Evolutionary conservation across 2,797 vertebrate species (phyloP).

Genomic region (Aldrovandia affinis): DNA sequence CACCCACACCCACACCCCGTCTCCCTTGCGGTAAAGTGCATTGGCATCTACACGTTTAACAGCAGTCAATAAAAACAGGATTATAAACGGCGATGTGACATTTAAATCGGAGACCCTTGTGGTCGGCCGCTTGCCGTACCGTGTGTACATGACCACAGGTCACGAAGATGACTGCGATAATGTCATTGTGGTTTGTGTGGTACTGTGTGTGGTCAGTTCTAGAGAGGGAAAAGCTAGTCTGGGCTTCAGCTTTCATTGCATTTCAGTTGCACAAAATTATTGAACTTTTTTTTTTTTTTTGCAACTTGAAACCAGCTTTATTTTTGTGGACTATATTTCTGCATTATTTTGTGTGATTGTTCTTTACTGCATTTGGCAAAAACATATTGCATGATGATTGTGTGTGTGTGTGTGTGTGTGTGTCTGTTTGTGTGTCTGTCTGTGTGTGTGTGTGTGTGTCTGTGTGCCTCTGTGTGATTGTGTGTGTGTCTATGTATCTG

Average conservation of each 20-base stretch:
- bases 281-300: not conserved
- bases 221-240: not conserved
- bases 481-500: no score
- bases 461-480: no score
- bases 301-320: not conserved
- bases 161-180: not conserved
- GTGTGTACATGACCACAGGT: not conserved
- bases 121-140: not conserved
- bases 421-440: no score
- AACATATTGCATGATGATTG: no score
- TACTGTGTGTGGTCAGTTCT: not conserved
- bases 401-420: no score
- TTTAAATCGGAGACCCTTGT: not conserved
- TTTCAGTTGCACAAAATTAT: constrained; percentile 22
- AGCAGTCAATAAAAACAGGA: no score
- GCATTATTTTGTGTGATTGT: not conserved
- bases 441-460: not conserved
- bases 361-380: not conserved
- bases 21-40: not conserved
- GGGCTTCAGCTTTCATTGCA: constrained; percentile 4
- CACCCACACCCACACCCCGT: not conserved
- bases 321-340: not conserved
- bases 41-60: not conserved
- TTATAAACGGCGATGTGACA: not conserved
- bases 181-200: not conserved